These are phyloP conservation scores for Drosophila jambulina DNA, from an alignment of 1,140 invertebrate genomes.

Conservation along the genomic window DNA sequence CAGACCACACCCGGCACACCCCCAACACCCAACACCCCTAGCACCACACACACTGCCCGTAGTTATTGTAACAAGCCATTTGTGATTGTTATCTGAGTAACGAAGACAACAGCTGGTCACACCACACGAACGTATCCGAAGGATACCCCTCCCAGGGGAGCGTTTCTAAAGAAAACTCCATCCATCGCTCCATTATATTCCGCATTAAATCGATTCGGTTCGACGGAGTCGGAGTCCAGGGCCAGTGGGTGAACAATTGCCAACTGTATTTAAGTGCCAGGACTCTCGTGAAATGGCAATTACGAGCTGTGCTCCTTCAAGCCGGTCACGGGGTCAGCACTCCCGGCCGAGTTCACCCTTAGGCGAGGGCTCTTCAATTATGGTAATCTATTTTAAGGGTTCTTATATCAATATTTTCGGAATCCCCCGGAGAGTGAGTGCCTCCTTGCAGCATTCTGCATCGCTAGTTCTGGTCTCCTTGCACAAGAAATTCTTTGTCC, in stretches of 20 bases:
- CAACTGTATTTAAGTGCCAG: conserved; percentile 26
- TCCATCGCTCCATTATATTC: conserved; percentile 5
- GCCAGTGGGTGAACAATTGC: conserved; percentile 2
- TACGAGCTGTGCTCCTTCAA: conserved; percentile 10
- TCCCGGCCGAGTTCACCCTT: background rate
- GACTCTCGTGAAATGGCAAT: conserved; percentile 30
- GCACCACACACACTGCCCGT: conserved; percentile 4
- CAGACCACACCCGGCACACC: background rate
- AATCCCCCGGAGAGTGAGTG: background rate
- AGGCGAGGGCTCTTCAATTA: conserved; percentile 30
- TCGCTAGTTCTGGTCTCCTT: background rate
- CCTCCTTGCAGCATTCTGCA: conserved; percentile 7
- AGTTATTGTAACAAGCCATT: conserved; percentile 50
- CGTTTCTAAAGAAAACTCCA: conserved; percentile 3
- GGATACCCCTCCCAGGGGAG: background rate
- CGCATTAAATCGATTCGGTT: conserved; percentile 16
- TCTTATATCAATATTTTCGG: conserved; percentile 42
- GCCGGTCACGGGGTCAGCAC: conserved; percentile 36
- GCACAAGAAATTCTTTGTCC: conserved; percentile 1
- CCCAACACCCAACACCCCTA: background rate
- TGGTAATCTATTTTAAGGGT: conserved; percentile 40
- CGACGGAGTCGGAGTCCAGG: background rate
- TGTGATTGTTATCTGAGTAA: conserved; percentile 44
- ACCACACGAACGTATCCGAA: background rate
- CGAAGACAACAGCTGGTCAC: conserved; percentile 50